These are phyloP conservation scores for Xiphophorus hellerii DNA, from an alignment of 2,113 vertebrate genomes.

Conservation along the genomic window DNA sequence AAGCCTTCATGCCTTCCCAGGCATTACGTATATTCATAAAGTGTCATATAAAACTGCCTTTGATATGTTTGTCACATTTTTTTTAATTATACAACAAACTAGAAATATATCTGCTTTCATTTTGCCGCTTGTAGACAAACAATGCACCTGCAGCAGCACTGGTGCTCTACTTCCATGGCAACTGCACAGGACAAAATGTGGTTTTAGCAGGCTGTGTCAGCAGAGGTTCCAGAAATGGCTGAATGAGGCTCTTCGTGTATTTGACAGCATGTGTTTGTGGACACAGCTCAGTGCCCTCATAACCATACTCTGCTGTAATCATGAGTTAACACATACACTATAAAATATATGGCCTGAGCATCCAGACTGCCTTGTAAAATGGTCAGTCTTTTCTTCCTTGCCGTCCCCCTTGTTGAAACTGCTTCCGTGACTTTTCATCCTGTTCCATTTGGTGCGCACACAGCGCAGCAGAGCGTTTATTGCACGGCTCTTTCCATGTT, in stretches of 20 bases:
- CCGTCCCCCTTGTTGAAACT: slow-evolving; percentile 26
- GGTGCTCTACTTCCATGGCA: neutral
- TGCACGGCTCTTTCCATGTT: slow-evolving; percentile 29
- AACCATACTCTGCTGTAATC: no score
- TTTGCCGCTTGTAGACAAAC: no score
- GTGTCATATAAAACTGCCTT: neutral
- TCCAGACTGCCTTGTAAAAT: slow-evolving; percentile 15
- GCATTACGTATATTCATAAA: neutral
- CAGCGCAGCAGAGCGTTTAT: slow-evolving; percentile 37
- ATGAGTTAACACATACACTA: no score
- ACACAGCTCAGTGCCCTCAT: no score
- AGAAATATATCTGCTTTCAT: neutral
- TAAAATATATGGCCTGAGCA: no score
- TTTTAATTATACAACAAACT: neutral
- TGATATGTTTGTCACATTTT: neutral
- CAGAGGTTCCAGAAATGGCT: neutral
- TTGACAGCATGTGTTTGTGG: no score
- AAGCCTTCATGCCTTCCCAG: neutral
- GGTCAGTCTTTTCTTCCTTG: slow-evolving; percentile 5
- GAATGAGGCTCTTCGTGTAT: neutral
- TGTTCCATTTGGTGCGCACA: slow-evolving; percentile 36
- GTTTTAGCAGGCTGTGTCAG: neutral
- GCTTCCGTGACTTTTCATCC: slow-evolving; percentile 19
- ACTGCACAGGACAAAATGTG: neutral
- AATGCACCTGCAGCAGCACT: neutral